phyloP scores from a whole-genome alignment of 2,888 invertebrate species.

The Ectemnius cavifrons region DNA sequence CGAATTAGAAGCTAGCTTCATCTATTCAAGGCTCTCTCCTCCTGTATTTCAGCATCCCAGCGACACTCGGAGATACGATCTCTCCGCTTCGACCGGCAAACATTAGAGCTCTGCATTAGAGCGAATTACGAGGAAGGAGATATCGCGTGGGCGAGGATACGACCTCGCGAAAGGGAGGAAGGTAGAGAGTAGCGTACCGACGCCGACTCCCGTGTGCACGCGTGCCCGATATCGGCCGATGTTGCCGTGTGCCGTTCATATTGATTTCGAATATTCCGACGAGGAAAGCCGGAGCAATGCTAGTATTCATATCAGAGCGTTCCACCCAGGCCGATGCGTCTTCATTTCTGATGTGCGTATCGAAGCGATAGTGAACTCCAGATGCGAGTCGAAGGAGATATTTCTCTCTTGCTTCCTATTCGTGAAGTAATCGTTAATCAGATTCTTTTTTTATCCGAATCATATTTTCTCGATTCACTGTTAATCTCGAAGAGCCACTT shows the following conservation, averaged over 20 bases:
- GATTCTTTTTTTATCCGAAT: too few species aligned
- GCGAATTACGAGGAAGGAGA: slow-evolving; percentile 44
- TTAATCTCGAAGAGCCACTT: too few species aligned
- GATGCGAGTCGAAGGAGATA: too few species aligned
- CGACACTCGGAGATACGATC: slow-evolving; percentile 35
- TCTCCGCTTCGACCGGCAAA: slow-evolving; percentile 20
- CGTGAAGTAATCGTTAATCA: too few species aligned
- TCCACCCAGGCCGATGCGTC: slow-evolving; percentile 40
- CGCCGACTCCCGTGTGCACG: slow-evolving; percentile 4
- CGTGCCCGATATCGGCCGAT: slow-evolving; percentile 29
- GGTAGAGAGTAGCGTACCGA: slow-evolving; percentile 18
- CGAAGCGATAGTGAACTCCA: not conserved
- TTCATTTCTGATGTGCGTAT: slow-evolving; percentile 30
- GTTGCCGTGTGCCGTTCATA: slow-evolving; percentile 30
- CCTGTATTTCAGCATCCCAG: slow-evolving; percentile 14
- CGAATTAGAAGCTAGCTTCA: too few species aligned
- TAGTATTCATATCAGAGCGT: slow-evolving; percentile 34
- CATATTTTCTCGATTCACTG: too few species aligned
- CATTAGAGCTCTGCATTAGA: slow-evolving; percentile 52
- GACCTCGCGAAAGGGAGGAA: too few species aligned
- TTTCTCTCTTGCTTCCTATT: too few species aligned
- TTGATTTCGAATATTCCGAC: slow-evolving; percentile 53
- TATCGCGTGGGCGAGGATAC: slow-evolving; percentile 3
- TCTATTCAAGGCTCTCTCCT: slow-evolving; percentile 18
- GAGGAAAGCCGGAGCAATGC: slow-evolving; percentile 30